Conservation (phyloP, 2,888 invertebrate genomes). For the Conistra vaccinii region DNA sequence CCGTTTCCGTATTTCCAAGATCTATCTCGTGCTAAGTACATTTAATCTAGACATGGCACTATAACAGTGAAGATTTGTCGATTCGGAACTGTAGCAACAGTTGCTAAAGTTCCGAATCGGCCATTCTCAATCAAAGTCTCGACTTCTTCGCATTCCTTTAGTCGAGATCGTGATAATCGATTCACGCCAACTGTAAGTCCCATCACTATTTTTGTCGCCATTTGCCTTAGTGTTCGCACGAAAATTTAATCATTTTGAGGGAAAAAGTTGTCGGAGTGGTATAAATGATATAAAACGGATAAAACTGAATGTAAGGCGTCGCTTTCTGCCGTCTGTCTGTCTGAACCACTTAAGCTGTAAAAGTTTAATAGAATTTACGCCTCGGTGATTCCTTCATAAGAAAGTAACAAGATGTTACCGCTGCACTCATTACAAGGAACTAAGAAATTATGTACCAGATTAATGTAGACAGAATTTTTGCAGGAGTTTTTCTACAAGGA, state of each 20-base stretch:
- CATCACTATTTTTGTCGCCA: constrained; percentile 23
- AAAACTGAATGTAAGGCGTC: constrained; percentile 40
- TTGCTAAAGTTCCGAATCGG: constrained; percentile 12
- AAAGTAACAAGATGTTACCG: constrained; percentile 10
- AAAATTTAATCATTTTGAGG: constrained; percentile 41
- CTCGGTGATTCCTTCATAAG: constrained; percentile 41
- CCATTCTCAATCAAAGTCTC: constrained; percentile 36
- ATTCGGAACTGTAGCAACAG: too few relatives aligned
- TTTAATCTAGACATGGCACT: constrained; percentile 30
- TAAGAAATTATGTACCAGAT: neutral
- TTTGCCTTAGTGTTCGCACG: constrained; percentile 17
- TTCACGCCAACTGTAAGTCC: neutral
- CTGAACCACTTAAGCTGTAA: constrained; percentile 41
- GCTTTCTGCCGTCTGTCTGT: constrained; percentile 37
- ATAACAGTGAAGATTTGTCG: too few relatives aligned
- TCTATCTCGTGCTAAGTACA: constrained; percentile 15
- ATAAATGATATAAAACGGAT: constrained; percentile 58
- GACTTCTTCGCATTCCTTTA: constrained; percentile 2
- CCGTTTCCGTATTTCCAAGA: constrained; percentile 12
- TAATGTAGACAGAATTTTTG: too few relatives aligned
- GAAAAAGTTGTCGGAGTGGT: constrained; percentile 26
- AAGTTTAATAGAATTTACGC: constrained; percentile 54
- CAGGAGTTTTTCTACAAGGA: neutral
- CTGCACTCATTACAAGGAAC: neutral
- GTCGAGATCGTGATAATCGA: constrained; percentile 9